phyloP scores from a whole-genome alignment of 2,113 vertebrate genomes.

The Mobula hypostoma region DNA sequence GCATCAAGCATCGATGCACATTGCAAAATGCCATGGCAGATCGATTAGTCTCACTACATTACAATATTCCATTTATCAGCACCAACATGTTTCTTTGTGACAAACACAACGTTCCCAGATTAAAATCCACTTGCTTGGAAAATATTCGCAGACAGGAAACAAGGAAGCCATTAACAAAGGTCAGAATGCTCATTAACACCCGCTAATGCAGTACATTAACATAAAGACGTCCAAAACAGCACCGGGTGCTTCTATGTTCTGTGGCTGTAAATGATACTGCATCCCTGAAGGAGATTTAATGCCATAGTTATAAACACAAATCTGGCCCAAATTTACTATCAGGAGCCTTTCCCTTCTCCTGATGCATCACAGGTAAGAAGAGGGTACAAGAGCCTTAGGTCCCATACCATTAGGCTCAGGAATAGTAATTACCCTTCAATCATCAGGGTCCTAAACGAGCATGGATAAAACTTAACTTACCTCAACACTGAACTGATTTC shows the following conservation, averaged over 20 bases:
- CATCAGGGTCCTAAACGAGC: no score
- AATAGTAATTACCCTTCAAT: no score
- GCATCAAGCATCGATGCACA: neutral
- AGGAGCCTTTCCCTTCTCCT: no score
- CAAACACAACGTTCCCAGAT: neutral
- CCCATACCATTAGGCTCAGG: no score
- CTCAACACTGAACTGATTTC: no score
- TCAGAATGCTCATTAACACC: conserved; percentile 15
- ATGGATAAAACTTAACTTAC: no score
- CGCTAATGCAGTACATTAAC: neutral
- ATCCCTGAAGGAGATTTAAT: neutral
- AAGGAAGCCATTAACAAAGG: conserved; percentile 1
- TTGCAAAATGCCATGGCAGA: neutral
- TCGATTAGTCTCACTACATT: neutral
- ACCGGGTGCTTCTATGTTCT: no score
- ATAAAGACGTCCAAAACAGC: neutral
- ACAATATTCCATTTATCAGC: neutral
- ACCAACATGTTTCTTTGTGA: neutral
- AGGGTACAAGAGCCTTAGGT: no score
- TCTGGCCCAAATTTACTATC: neutral
- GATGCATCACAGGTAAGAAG: no score
- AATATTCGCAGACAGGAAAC: neutral
- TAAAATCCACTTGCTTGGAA: conserved; percentile 1
- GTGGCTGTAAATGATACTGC: neutral
- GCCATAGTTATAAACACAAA: neutral